Base-by-base conservation (phyloP, 2,113 vertebrate species). In the Azemiops feae region DNA sequence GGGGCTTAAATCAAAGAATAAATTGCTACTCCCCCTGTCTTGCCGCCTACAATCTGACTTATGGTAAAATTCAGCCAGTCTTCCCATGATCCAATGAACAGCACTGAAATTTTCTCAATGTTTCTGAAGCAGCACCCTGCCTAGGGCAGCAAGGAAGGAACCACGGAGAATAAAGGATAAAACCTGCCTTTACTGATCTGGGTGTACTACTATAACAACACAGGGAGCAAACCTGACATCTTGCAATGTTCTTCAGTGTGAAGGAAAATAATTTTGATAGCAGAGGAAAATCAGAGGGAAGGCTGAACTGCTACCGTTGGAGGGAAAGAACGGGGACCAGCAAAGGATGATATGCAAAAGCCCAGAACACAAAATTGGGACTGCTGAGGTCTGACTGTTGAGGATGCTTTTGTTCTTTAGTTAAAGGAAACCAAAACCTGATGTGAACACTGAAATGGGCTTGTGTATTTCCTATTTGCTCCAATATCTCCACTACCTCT, bases 21-120 rank as follows among this genome's bases (percentile, higher is more conserved):
- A 22, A 85, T 89, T 58, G 57, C 91, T 95, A 89, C 92, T 92
- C 85, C 27, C 11, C 85, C 87, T 47, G 34, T 5, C 8, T 85
- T 85, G 23, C 20, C 0, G 0, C 2, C 43, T 39, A 27, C 0
- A 10, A 39, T 2, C 58, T 39, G 81, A 91, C 53, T 43, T 43
- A 0, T n/a, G 27, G 45, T 14, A 50, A 94, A 47, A 52, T 89
- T 58, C 53, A 88, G 85, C n/a, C n/a, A 16, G 8, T 18, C 53
- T 53, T 39, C 58, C 18, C 60, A 53, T 18, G 54, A 0, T 50
- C 25, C 12, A 57, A 2, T 1, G 30, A 81, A 3, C 34, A 11
- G 9, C 22, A 0, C 45, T 23, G 9, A 1, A 0, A 43, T 57
- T 43, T 89, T 54, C 34, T 1, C 8, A 3, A 14, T 50, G 85